Evolutionary conservation across 2,888 invertebrate species (phyloP).

Genomic region (Netelia melanura): DNA sequence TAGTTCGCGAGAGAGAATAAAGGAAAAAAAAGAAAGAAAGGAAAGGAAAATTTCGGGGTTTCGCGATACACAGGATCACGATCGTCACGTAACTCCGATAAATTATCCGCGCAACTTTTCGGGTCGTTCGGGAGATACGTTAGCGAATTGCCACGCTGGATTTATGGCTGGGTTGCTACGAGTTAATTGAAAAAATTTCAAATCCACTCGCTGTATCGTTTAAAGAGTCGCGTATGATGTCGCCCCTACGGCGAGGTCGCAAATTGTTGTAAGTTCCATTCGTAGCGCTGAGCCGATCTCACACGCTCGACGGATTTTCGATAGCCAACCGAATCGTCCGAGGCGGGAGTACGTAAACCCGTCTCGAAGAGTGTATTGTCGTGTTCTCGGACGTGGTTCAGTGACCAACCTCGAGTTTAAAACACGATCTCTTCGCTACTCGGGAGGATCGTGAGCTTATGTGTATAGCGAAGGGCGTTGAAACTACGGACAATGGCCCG

Average conservation of each 20-base stretch:
- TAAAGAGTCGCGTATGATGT: not conserved
- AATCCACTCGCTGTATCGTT: not conserved
- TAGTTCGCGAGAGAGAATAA: constrained; percentile 10
- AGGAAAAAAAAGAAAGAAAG: constrained; percentile 3
- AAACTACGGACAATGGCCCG: constrained; percentile 5
- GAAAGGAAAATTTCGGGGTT: not conserved
- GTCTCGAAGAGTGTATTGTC: constrained; percentile 80
- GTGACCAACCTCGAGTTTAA: constrained; percentile 78
- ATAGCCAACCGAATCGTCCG: constrained; percentile 39
- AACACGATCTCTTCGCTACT: constrained; percentile 70
- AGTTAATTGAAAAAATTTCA: constrained; percentile 10
- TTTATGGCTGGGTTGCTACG: not conserved
- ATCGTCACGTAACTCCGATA: constrained; percentile 37
- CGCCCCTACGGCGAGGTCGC: no score
- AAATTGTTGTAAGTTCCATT: no score
- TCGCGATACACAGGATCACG: constrained; percentile 11
- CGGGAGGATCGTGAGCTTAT: constrained; percentile 48
- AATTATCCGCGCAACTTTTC: constrained; percentile 13
- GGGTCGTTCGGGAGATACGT: constrained; percentile 29
- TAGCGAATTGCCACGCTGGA: not conserved
- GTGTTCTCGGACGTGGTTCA: constrained; percentile 78
- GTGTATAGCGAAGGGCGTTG: constrained; percentile 2
- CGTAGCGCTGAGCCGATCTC: constrained; percentile 36
- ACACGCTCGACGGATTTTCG: constrained; percentile 43
- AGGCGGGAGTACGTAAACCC: constrained; percentile 60